phyloP scores from a whole-genome alignment of 2,797 vertebrate species.

The Notolepis coatsorum region DNA sequence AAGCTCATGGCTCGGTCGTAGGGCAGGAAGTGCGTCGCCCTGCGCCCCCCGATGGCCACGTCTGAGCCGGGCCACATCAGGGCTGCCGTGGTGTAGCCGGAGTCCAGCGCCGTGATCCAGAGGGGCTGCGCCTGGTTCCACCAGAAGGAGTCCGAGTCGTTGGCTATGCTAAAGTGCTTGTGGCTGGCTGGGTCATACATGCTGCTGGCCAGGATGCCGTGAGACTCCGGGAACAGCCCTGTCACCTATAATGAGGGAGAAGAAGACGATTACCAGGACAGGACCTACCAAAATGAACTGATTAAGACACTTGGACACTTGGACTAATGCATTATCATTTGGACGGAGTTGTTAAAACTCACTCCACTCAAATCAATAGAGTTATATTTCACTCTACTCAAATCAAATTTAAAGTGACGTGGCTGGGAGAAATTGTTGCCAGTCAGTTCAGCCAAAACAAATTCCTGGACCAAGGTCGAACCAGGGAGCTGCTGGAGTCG shows the following conservation, averaged over 20 bases:
- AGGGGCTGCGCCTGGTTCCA: conserved; percentile 91
- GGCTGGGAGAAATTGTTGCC: no score
- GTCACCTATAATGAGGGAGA: conserved; percentile 86
- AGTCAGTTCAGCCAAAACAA: no score
- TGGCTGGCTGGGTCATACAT: conserved; percentile 88
- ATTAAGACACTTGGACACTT: no score
- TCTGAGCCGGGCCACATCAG: conserved; percentile 97
- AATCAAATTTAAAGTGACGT: no score
- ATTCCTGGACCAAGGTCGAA: no score
- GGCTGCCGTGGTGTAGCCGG: conserved; percentile 86
- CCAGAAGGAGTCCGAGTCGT: conserved; percentile 87
- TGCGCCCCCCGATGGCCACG: conserved; percentile 79
- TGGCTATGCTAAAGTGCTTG: conserved; percentile 76
- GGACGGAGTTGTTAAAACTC: no score
- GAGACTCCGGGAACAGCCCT: conserved; percentile 94
- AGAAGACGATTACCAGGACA: no score
- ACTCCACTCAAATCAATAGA: no score
- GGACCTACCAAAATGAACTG: no score
- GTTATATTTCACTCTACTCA: no score
- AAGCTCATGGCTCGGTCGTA: conserved; percentile 84
- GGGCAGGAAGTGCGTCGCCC: conserved; percentile 80
- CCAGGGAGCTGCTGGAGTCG: no score
- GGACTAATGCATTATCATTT: no score
- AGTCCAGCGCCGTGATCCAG: conserved; percentile 89
- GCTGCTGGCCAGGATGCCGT: conserved; percentile 89